Evolutionary conservation across 2,797 vertebrate species (phyloP).

Genomic region (Microcaecilia unicolor): DNA sequence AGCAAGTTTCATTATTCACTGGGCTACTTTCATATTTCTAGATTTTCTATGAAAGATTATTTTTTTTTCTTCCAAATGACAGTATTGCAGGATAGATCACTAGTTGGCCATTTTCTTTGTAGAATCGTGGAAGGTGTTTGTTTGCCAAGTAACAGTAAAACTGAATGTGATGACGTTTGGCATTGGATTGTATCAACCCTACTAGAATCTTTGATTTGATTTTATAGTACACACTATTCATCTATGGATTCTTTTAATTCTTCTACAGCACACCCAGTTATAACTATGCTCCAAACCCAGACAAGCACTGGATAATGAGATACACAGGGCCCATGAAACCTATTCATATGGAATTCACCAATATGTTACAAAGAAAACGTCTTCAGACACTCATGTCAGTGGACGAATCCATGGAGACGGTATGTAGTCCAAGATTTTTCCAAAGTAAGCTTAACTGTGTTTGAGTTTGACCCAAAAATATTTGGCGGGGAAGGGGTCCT

Average conservation of each 20-base stretch:
- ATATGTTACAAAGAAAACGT: conserved; percentile 85
- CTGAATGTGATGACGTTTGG: background rate
- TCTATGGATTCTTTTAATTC: no score
- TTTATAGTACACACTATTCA: no score
- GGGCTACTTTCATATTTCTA: background rate
- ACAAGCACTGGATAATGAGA: conserved; percentile 97
- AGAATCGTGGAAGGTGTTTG: no score
- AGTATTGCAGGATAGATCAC: no score
- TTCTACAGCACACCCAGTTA: conserved; percentile 84
- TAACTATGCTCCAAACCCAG: conserved; percentile 88
- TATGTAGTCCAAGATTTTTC: conserved; percentile 33
- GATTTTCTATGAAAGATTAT: background rate
- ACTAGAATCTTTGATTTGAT: background rate
- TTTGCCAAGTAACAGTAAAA: background rate
- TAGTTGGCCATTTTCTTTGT: no score
- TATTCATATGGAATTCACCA: conserved; percentile 97
- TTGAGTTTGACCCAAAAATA: no score
- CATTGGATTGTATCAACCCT: background rate
- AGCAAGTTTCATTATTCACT: background rate
- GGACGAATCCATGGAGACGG: conserved; percentile 89
- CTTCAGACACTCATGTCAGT: conserved; percentile 91
- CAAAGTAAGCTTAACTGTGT: background rate
- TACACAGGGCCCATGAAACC: conserved; percentile 93
- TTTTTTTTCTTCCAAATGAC: no score
- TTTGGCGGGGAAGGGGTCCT: no score